Conservation (phyloP, 23 tunicate species). For the Corella eumyota region DNA sequence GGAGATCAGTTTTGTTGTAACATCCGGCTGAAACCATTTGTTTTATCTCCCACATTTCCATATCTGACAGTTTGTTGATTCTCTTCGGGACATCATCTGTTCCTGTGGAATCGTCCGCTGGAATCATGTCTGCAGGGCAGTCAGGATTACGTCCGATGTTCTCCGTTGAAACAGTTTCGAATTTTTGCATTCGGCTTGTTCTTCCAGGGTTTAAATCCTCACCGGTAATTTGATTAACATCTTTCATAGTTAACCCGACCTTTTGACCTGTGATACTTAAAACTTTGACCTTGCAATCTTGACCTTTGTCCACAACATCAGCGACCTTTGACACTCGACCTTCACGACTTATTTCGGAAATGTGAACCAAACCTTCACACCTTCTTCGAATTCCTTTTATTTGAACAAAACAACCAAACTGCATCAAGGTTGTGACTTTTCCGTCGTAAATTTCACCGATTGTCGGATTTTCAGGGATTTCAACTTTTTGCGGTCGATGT, state of each 20-base stretch:
- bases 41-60: slow-evolving; percentile 93
- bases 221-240: slow-evolving; percentile 88
- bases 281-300: slow-evolving; percentile 83
- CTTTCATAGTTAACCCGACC: slow-evolving; percentile 74
- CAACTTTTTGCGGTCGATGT: neutral
- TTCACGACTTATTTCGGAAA: slow-evolving; percentile 72
- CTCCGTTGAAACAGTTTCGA: slow-evolving; percentile 25
- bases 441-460: slow-evolving; percentile 89
- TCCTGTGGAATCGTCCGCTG: slow-evolving; percentile 5
- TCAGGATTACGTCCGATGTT: slow-evolving; percentile 80
- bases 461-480: slow-evolving; percentile 38
- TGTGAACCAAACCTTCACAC: slow-evolving; percentile 85
- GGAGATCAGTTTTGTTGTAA: slow-evolving; percentile 73
- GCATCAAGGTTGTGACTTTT: slow-evolving; percentile 79
- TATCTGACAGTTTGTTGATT: slow-evolving; percentile 79
- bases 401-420: slow-evolving; percentile 96
- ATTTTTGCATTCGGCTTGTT: slow-evolving; percentile 42
- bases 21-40: slow-evolving; percentile 96
- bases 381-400: slow-evolving; percentile 55
- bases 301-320: slow-evolving; percentile 62
- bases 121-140: slow-evolving; percentile 30
- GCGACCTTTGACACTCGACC: slow-evolving; percentile 73
- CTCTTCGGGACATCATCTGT: slow-evolving; percentile 17
- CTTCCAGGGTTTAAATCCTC: slow-evolving; percentile 87
- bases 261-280: slow-evolving; percentile 77